A percentile compares a stretch with the other conserved stretches of the same genome.
These are phyloP conservation scores for Agrochola litura DNA, from an alignment of 2,888 invertebrate genomes.

Conservation along the genomic window DNA sequence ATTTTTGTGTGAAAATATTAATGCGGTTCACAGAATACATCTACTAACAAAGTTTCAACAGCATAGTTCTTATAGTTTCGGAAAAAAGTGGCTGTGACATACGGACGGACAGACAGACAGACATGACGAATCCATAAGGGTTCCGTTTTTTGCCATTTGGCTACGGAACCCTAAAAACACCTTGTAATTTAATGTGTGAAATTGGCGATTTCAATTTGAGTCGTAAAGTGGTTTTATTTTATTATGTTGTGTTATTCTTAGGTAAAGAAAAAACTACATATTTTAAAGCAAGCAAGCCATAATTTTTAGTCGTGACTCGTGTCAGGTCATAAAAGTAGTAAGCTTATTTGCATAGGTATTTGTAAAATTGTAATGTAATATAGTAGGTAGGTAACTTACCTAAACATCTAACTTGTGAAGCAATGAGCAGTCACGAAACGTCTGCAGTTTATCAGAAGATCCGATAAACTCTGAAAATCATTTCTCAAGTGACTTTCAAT, in stretches of 20 bases:
- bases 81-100: too few species aligned
- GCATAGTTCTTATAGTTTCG: too few species aligned
- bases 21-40: too few species aligned
- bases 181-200: constrained; percentile 12
- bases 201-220: constrained; percentile 36
- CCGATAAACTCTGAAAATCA: constrained; percentile 71
- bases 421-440: constrained; percentile 51
- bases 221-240: constrained; percentile 48
- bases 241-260: constrained; percentile 5
- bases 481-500: constrained; percentile 79
- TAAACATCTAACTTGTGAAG: constrained; percentile 30
- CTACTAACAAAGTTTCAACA: too few species aligned
- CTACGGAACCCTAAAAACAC: too few species aligned
- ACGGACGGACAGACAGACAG: too few species aligned
- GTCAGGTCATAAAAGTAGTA: not conserved
- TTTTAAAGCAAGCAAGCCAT: not conserved
- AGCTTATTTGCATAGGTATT: not conserved
- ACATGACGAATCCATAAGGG: too few species aligned
- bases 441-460: constrained; percentile 59
- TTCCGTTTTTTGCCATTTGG: too few species aligned
- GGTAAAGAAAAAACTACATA: not conserved
- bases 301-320: constrained; percentile 1
- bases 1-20: too few species aligned
- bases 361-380: not conserved
- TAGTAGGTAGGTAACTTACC: not conserved